phyloP scores from a whole-genome alignment of 2,888 invertebrate genomes.

The Dorcus hopei region DNA sequence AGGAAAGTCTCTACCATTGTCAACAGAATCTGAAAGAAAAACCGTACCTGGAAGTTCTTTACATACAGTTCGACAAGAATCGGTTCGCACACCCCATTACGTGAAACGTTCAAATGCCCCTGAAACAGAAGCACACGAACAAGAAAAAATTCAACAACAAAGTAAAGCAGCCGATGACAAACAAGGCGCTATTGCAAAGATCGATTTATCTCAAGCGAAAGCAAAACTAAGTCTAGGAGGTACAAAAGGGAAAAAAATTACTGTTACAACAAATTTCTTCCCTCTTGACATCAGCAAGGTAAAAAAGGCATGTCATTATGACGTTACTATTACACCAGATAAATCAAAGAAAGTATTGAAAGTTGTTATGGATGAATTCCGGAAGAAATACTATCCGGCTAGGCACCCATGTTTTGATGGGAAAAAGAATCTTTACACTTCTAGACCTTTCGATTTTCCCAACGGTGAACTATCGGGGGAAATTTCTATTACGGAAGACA shows the following conservation, averaged over 20 bases:
- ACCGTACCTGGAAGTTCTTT: no score
- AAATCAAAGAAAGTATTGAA: slow-evolving; percentile 63
- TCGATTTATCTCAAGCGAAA: no score
- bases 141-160: no score
- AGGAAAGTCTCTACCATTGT: no score
- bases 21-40: no score
- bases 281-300: slow-evolving; percentile 52
- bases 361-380: slow-evolving; percentile 39
- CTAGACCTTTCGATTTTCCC: slow-evolving; percentile 45
- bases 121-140: no score
- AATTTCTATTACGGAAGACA: slow-evolving; percentile 36
- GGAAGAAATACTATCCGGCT: slow-evolving; percentile 45
- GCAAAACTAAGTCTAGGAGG: slow-evolving; percentile 34
- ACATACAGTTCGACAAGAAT: no score
- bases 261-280: slow-evolving; percentile 64
- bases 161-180: no score
- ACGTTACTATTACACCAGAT: slow-evolving; percentile 69
- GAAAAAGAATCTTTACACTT: slow-evolving; percentile 62
- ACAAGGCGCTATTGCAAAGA: no score
- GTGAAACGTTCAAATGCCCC: no score
- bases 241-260: slow-evolving; percentile 47
- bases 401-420: slow-evolving; percentile 70
- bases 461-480: slow-evolving; percentile 31
- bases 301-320: slow-evolving; percentile 69
- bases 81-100: no score